A percentile compares a stretch with the other conserved stretches of the same genome.
phyloP scores from a whole-genome alignment of 2,113 vertebrate species.

The Limnothrissa miodon region DNA sequence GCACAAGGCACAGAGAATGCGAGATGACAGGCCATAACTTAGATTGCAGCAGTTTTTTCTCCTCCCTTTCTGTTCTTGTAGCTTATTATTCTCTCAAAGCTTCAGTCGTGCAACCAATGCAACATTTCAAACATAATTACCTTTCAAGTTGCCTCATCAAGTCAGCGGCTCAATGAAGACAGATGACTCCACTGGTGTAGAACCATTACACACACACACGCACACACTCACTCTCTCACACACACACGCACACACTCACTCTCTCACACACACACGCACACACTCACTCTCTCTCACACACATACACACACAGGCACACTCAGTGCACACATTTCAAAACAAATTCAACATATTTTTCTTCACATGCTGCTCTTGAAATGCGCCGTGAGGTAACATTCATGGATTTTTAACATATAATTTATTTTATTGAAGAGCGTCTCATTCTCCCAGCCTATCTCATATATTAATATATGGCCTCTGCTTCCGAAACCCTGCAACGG shows the following conservation, averaged over 20 bases:
- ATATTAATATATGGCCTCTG: slow-evolving; percentile 58
- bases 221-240: slow-evolving; percentile 14
- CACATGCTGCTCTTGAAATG: slow-evolving; percentile 52
- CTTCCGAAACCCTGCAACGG: slow-evolving; percentile 46
- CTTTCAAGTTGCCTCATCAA: slow-evolving; percentile 73
- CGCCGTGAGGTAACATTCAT: slow-evolving; percentile 42
- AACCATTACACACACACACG: slow-evolving; percentile 61
- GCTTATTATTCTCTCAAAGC: slow-evolving; percentile 66
- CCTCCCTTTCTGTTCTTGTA: slow-evolving; percentile 59
- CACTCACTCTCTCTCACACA: no score
- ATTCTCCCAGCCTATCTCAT: slow-evolving; percentile 50
- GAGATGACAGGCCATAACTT: slow-evolving; percentile 66
- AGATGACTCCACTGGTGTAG: slow-evolving; percentile 57
- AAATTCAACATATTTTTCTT: slow-evolving; percentile 34
- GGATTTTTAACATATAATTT: slow-evolving; percentile 54
- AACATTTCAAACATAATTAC: slow-evolving; percentile 77
- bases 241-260: slow-evolving; percentile 22
- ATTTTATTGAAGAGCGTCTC: slow-evolving; percentile 56
- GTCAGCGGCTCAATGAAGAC: slow-evolving; percentile 68
- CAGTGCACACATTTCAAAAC: neutral
- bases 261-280: no score
- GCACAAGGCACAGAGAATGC: slow-evolving; percentile 53
- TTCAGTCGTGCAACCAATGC: slow-evolving; percentile 59
- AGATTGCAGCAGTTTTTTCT: slow-evolving; percentile 38
- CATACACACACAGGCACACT: neutral